Evolutionary conservation across 2,888 invertebrate genomes (phyloP).

Genomic region (Agrotis clavis): DNA sequence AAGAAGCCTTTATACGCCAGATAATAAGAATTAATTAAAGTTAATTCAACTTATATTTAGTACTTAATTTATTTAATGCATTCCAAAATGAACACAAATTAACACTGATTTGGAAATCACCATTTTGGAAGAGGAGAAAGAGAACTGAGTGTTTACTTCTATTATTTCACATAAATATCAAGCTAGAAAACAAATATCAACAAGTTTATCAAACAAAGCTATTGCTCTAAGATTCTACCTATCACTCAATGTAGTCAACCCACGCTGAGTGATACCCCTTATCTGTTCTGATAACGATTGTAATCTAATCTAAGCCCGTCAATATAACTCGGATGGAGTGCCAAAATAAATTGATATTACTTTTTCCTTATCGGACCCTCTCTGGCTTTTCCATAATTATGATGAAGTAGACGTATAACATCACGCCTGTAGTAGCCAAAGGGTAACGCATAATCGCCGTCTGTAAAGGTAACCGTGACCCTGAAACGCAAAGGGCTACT

Average conservation of each 20-base stretch:
- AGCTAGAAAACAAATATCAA: constrained; percentile 16
- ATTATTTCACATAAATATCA: background rate
- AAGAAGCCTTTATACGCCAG: no score
- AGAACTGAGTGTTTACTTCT: no score
- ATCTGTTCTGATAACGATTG: constrained; percentile 38
- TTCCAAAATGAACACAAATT: no score
- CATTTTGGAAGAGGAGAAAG: no score
- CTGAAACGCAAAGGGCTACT: no score
- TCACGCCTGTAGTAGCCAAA: background rate
- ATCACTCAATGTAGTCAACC: constrained; percentile 27
- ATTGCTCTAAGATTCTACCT: constrained; percentile 22
- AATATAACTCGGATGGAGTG: constrained; percentile 34
- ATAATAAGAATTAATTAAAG: no score
- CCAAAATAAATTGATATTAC: constrained; percentile 42
- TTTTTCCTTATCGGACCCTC: constrained; percentile 38
- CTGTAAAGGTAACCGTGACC: no score
- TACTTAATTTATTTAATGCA: no score
- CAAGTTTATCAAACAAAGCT: constrained; percentile 10
- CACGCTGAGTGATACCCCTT: constrained; percentile 18
- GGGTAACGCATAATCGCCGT: background rate
- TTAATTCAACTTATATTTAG: no score
- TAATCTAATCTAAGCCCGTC: constrained; percentile 53
- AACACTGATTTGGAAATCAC: no score
- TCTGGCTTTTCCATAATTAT: constrained; percentile 7
- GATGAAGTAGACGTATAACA: background rate